Evolutionary conservation across 2,797 vertebrate species (phyloP).

Genomic region (Xyrichtys novacula): DNA sequence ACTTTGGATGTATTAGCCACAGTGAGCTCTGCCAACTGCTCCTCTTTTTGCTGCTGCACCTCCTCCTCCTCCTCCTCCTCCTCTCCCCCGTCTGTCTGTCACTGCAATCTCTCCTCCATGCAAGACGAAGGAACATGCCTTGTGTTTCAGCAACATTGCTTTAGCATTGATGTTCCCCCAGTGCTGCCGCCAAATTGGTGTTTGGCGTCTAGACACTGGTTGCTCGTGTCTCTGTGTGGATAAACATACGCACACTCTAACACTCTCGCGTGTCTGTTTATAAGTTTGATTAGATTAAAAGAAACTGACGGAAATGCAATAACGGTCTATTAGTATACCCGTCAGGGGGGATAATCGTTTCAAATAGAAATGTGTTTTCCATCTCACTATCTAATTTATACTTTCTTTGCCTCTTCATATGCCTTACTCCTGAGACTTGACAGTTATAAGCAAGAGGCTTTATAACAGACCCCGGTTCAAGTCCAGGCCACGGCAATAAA

Average conservation of each 20-base stretch:
- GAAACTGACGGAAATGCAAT: slow-evolving; percentile 85
- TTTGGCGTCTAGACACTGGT: slow-evolving; percentile 85
- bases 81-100: slow-evolving; percentile 70
- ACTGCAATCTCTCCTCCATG: slow-evolving; percentile 63
- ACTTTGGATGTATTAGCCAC: slow-evolving; percentile 84
- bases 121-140: slow-evolving; percentile 62
- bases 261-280: slow-evolving; percentile 79
- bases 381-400: slow-evolving; percentile 79
- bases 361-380: slow-evolving; percentile 82
- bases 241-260: slow-evolving; percentile 74
- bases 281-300: slow-evolving; percentile 87
- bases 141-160: slow-evolving; percentile 82
- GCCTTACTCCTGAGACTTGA: slow-evolving; percentile 65
- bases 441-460: slow-evolving; percentile 62
- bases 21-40: slow-evolving; percentile 77
- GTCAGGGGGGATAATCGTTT: slow-evolving; percentile 81
- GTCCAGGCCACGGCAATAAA: slow-evolving; percentile 66
- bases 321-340: slow-evolving; percentile 83
- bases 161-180: slow-evolving; percentile 85
- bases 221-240: slow-evolving; percentile 76
- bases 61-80: slow-evolving; percentile 57
- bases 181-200: slow-evolving; percentile 75
- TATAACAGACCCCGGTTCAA: slow-evolving; percentile 72
- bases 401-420: slow-evolving; percentile 76
- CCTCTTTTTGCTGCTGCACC: slow-evolving; percentile 59